Percentiles rank a stretch among this genome's conserved stretches.
Evolutionary conservation across 2,797 vertebrate genomes (phyloP).

Genomic region (Clarias laeviceps): DNA sequence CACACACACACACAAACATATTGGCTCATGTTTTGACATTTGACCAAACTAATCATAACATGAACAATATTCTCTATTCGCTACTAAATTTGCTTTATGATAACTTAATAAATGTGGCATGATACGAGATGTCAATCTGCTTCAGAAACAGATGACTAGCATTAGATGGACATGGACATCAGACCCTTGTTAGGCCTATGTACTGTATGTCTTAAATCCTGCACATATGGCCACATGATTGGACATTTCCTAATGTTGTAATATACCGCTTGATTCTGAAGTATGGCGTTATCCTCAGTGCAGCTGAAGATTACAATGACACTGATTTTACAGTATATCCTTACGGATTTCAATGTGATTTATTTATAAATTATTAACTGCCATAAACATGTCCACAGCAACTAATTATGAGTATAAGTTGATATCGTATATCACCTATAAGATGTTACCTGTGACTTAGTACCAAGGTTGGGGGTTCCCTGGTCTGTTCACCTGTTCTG

Average conservation of each 20-base stretch:
- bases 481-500: too few species aligned
- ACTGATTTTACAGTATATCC: background rate
- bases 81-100: slow-evolving; percentile 60
- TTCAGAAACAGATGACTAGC: background rate
- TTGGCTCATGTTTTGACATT: slow-evolving; percentile 45
- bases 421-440: too few species aligned
- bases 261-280: background rate
- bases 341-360: background rate
- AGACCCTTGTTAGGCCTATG: background rate
- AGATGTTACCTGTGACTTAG: too few species aligned
- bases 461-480: too few species aligned
- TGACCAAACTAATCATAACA: slow-evolving; percentile 62
- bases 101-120: slow-evolving; percentile 40
- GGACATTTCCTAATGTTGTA: background rate
- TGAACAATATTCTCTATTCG: slow-evolving; percentile 60
- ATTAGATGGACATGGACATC: background rate
- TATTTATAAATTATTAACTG: background rate
- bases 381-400: background rate
- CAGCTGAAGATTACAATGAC: background rate
- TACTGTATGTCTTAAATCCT: background rate
- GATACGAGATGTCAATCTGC: background rate
- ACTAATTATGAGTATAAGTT: background rate
- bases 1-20: slow-evolving; percentile 56
- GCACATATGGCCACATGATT: background rate
- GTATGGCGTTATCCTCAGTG: background rate